phyloP scores from a whole-genome alignment of 1,140 invertebrate genomes.

The Calosoma granatense region DNA sequence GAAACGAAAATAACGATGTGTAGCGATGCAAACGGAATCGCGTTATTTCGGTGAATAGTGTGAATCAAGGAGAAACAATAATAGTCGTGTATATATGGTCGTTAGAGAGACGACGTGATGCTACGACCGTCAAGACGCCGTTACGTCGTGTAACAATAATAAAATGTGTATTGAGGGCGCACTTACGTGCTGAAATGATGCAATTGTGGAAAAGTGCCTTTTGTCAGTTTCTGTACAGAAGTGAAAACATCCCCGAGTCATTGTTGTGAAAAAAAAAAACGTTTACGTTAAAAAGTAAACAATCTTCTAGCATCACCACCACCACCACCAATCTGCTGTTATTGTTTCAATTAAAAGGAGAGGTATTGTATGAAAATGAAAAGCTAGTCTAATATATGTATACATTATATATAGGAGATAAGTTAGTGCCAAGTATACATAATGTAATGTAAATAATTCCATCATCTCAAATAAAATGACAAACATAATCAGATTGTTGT shows the following conservation, averaged over 20 bases:
- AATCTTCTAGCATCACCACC: no score
- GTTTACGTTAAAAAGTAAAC: no score
- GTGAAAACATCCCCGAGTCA: neutral
- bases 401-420: no score
- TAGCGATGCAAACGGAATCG: conserved; percentile 5
- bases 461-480: neutral
- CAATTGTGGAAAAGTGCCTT: neutral
- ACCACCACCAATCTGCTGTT: no score
- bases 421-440: no score
- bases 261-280: neutral
- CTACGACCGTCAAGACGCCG: neutral
- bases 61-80: conserved; percentile 8
- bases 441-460: neutral
- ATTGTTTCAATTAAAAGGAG: no score
- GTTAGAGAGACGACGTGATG: neutral
- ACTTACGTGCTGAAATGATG: neutral
- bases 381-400: no score
- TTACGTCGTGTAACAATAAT: neutral
- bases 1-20: neutral
- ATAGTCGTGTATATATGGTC: conserved; percentile 8
- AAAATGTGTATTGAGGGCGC: conserved; percentile 3
- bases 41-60: neutral
- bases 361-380: no score
- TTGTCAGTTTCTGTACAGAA: neutral
- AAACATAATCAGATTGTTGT: neutral